Conservation (phyloP, 2,888 invertebrate species). For the Drosophila borborema region DNA sequence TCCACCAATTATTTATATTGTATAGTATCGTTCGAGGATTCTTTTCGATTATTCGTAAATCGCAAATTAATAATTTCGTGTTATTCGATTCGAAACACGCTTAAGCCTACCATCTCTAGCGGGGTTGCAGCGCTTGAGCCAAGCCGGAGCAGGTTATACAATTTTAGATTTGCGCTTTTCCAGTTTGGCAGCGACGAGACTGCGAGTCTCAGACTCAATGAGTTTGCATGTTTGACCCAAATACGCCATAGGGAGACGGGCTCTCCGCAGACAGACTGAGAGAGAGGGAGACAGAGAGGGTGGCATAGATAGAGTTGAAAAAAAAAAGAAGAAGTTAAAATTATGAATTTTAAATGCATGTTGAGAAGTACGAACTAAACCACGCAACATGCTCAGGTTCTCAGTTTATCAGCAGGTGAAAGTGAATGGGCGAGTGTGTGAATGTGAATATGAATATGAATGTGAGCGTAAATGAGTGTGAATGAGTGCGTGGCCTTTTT, state of each 20-base stretch:
- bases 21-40: too few species aligned
- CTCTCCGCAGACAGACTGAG: not conserved
- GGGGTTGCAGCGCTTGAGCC: constrained; percentile 23
- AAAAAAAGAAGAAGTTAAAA: constrained; percentile 13
- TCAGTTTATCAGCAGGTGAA: constrained; percentile 68
- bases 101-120: constrained; percentile 32
- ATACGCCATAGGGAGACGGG: constrained; percentile 49
- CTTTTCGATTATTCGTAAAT: not conserved
- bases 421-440: constrained; percentile 60
- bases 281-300: not conserved
- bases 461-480: constrained; percentile 35
- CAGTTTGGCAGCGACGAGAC: constrained; percentile 67
- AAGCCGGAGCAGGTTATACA: constrained; percentile 72
- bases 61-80: not conserved
- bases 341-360: constrained; percentile 56
- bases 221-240: constrained; percentile 80
- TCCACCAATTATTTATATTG: not conserved
- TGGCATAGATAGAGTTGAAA: constrained; percentile 14
- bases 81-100: not conserved
- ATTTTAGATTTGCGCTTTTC: constrained; percentile 75
- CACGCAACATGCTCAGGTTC: constrained; percentile 42
- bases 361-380: constrained; percentile 15
- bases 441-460: constrained; percentile 27
- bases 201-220: constrained; percentile 54
- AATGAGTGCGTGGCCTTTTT: constrained; percentile 57